phyloP scores from a whole-genome alignment of 2,888 invertebrate species.

The Metopia argyrocephala region DNA sequence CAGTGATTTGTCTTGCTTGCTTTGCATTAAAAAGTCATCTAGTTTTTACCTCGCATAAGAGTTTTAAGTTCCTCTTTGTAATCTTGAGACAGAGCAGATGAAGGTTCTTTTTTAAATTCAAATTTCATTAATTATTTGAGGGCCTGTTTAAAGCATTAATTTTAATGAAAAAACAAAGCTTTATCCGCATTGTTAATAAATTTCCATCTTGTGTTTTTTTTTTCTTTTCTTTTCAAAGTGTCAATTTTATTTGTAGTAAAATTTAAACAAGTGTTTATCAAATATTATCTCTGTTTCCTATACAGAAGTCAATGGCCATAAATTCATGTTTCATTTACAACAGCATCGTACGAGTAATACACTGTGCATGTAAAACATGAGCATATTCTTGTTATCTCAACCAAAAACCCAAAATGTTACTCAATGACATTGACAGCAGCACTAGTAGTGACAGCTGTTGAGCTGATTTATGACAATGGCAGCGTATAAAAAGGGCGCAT shows the following conservation, averaged over 20 bases:
- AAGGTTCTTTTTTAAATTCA: too few relatives aligned
- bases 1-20: too few relatives aligned
- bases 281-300: neutral
- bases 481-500: neutral
- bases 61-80: too few relatives aligned
- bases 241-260: neutral
- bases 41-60: too few relatives aligned
- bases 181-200: neutral
- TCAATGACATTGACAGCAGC: conserved; percentile 29
- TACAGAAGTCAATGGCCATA: conserved; percentile 52
- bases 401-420: conserved; percentile 38
- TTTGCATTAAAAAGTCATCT: too few relatives aligned
- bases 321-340: conserved; percentile 47
- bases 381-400: conserved; percentile 18
- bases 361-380: neutral
- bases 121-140: too few relatives aligned
- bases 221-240: too few relatives aligned
- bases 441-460: conserved; percentile 58
- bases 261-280: neutral
- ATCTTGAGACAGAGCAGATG: too few relatives aligned
- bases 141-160: too few relatives aligned
- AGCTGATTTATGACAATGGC: conserved; percentile 56
- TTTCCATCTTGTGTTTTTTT: neutral
- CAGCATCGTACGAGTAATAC: conserved; percentile 45
- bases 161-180: neutral